Base-by-base conservation (phyloP, 2,113 vertebrate genomes). In the Morphnarchus princeps region DNA sequence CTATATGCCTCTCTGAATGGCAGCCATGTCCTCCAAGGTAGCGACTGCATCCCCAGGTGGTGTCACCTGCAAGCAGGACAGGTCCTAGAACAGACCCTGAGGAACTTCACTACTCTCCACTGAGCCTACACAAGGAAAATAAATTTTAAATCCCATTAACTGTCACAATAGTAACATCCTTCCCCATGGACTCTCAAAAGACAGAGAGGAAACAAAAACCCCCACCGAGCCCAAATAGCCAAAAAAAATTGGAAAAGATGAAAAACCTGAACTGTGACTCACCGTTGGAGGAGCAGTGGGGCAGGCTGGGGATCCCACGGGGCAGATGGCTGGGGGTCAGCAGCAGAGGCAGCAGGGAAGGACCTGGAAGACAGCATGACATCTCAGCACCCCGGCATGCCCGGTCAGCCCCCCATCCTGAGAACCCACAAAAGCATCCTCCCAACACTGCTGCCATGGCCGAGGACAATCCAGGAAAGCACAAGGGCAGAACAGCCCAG, bases 391-490 rank as follows among this genome's bases (percentile, higher is more conserved):
- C 11, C 34, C 2, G 2, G 72, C 49, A 10, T 65, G 24, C 59
- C 25, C 2, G 2, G 42, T 18, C 63, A 78, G n/a, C 9, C 15
- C 19, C 13, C 20, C 1, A 0, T 6, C 14, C 11, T 2, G 0
- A 16, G 32, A 74, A 78, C 12, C 31, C 15, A 1, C 18, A 36
- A 9, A 16, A 77, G 62, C 66, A 82, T 40, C 58, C 66, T 87
- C 42, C n/a, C 18, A 17, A 50, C 69, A 55, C 55, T 24, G 3
- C 40, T 16, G 7, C 50, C 0, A 0, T 9, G 69, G 24, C 34
- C 0, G 0, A 28, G 42, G 28, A n/a, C 47, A 82, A 13, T n/a
- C 15, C 4, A 3, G 9, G 13, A 42, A 69, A 90, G 18, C 1
- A 10, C 17, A 34, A 7, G 16, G 25, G 15, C 47, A 84, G 40